Base-by-base conservation (phyloP, 2,797 vertebrate genomes). In the Podarcis lilfordi region DNA sequence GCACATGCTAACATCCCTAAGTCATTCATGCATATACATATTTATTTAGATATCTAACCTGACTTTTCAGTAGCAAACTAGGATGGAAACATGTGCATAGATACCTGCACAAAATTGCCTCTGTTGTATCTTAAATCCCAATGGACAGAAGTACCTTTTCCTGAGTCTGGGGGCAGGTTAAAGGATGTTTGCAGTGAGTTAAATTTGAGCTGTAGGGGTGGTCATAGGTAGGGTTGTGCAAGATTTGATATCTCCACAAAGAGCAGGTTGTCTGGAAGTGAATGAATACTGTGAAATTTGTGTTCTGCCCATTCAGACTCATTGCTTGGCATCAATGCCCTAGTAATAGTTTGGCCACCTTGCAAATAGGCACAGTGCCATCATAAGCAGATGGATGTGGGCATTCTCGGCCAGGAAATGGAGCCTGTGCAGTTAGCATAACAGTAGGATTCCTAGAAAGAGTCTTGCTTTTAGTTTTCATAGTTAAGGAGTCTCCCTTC, bases 261-360 rank as follows among this genome's bases (percentile, higher is more conserved):
- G 91, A 90, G 88, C 84, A 83, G 88, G 72, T 92, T 90, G 92
- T 90, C 84, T 93, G 76, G 61, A 84, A 86, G 94, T 94, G 93
- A 95, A 89, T 76, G 90, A 88, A 88, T 94, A 94, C 93, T 94
- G 90, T 92, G 91, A 85, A 88, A 90, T 92, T 55, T 94, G 92
- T 91, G 92, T 94, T 95, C 95, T 96, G 96, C 95, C 96, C 95
- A 92, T 95, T 95, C 95, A 96, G 95, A 96, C 94, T 95, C 96
- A 91, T 95, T 96, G 96, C 95, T 96, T 97, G 96, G 96, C 96
- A 96, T 95, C 95, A 96, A 90, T 97, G 96, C 95, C 94, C 95
- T 95, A 43, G 94, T 96, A 95, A 96, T 97, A 96, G 95, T 96
- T 96, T 96, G 96, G 96, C 96, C 96, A 97, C 95, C 96, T 96